These are phyloP conservation scores for Geophilus truncorum DNA, from an alignment of 2,888 invertebrate species.

Conservation along the genomic window DNA sequence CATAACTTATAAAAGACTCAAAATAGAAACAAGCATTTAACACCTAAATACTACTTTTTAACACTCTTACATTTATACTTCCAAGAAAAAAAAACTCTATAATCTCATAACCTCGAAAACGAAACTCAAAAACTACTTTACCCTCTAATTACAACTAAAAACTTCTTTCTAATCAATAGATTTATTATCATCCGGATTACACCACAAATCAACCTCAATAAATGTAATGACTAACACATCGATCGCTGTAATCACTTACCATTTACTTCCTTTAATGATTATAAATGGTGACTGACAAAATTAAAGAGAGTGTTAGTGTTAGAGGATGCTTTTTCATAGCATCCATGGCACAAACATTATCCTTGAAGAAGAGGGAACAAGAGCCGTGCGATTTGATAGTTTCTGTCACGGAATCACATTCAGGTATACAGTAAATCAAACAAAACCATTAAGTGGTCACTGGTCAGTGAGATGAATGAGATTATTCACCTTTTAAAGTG, in stretches of 20 bases:
- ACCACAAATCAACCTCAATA: too few species aligned
- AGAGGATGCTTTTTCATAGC: conserved; percentile 32
- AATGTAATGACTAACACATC: neutral
- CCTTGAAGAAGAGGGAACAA: conserved; percentile 2
- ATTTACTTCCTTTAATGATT: neutral
- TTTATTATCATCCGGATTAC: too few species aligned
- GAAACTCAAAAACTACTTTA: too few species aligned
- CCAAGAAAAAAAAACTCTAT: too few species aligned
- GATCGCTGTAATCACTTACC: neutral
- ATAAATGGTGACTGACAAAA: neutral
- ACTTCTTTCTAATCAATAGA: neutral
- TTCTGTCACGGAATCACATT: conserved; percentile 31
- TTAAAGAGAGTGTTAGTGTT: neutral
- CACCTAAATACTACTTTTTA: too few species aligned
- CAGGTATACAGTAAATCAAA: neutral
- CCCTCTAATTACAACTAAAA: too few species aligned
- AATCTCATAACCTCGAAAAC: too few species aligned
- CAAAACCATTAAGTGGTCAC: too few species aligned
- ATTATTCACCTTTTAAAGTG: neutral
- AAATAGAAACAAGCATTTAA: too few species aligned
- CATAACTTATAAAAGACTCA: too few species aligned
- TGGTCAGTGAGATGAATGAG: too few species aligned
- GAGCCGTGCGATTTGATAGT: neutral
- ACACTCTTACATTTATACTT: too few species aligned
- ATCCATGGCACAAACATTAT: conserved; percentile 28